Evolutionary conservation across 1,140 invertebrate species (phyloP).

Genomic region (Rhopalosiphum padi): DNA sequence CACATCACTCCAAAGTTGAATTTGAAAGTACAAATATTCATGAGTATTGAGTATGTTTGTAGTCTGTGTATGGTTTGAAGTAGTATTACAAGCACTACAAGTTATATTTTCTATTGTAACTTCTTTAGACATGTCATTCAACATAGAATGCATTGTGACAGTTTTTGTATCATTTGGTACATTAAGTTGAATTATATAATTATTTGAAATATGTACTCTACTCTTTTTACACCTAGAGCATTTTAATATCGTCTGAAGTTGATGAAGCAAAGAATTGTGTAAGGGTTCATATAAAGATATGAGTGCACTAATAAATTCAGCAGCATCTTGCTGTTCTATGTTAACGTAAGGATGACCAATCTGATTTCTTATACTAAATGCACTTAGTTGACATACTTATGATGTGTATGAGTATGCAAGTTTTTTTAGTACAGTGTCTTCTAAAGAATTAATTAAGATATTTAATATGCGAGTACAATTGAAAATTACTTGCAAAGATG

Average conservation of each 20-base stretch:
- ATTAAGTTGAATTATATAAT: constrained; percentile 30
- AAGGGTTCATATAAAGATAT: constrained; percentile 26
- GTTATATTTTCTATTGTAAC: constrained; percentile 20
- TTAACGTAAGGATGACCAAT: constrained; percentile 24
- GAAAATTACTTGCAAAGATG: neutral
- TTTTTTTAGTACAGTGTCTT: constrained; percentile 14
- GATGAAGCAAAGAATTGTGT: constrained; percentile 18
- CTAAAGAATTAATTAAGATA: neutral
- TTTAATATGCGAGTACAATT: neutral
- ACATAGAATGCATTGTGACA: constrained; percentile 14
- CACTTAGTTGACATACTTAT: constrained; percentile 26
- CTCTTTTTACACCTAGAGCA: constrained; percentile 23
- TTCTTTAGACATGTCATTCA: constrained; percentile 19
- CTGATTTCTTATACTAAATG: constrained; percentile 20
- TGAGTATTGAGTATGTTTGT: constrained; percentile 25
- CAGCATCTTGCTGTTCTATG: constrained; percentile 33
- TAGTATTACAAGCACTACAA: constrained; percentile 11
- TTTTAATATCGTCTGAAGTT: constrained; percentile 22
- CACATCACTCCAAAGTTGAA: constrained; percentile 9
- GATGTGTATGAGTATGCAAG: constrained; percentile 19
- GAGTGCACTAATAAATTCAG: constrained; percentile 37
- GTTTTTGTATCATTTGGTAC: constrained; percentile 6
- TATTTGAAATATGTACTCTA: constrained; percentile 23
- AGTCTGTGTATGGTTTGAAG: constrained; percentile 18
- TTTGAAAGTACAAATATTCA: constrained; percentile 20